Percentiles rank a stretch among this genome's conserved stretches.
phyloP scores from a whole-genome alignment of 2,797 vertebrate species.

The Arremon aurantiirostris region DNA sequence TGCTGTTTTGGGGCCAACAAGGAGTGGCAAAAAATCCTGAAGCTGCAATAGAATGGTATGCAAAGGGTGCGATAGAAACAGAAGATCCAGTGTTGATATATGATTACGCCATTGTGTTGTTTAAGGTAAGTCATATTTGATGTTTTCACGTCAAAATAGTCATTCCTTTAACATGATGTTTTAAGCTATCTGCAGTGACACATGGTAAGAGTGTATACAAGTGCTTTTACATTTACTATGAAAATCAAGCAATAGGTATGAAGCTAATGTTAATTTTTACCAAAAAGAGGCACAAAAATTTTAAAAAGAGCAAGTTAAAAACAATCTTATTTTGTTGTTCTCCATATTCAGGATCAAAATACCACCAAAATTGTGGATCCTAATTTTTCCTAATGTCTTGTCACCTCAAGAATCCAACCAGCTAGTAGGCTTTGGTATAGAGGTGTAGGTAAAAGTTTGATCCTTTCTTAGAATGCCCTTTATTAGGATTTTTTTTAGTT shows the following conservation, averaged over 20 bases:
- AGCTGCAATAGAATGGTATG: slow-evolving; percentile 85
- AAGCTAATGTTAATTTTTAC: background rate
- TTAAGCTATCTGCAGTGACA: background rate
- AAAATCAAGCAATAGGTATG: background rate
- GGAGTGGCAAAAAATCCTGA: slow-evolving; percentile 85
- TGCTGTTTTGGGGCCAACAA: slow-evolving; percentile 89
- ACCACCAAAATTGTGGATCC: background rate
- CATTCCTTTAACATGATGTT: background rate
- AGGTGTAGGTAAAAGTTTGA: background rate
- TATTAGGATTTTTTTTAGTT: background rate
- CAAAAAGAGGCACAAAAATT: background rate
- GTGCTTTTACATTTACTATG: background rate
- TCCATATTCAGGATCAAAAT: background rate
- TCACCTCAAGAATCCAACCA: background rate
- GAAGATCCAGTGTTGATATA: slow-evolving; percentile 85
- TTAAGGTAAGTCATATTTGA: slow-evolving; percentile 81
- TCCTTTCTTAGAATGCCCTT: background rate
- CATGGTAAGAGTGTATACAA: background rate
- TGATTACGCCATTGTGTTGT: slow-evolving; percentile 87
- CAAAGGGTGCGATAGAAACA: slow-evolving; percentile 85
- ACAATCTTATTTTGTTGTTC: background rate
- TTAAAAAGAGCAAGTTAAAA: background rate
- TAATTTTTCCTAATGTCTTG: background rate
- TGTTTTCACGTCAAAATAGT: background rate
- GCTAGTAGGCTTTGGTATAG: background rate